Evolutionary conservation across 1,140 invertebrate species (phyloP).

Genomic region (Tachypleus tridentatus): DNA sequence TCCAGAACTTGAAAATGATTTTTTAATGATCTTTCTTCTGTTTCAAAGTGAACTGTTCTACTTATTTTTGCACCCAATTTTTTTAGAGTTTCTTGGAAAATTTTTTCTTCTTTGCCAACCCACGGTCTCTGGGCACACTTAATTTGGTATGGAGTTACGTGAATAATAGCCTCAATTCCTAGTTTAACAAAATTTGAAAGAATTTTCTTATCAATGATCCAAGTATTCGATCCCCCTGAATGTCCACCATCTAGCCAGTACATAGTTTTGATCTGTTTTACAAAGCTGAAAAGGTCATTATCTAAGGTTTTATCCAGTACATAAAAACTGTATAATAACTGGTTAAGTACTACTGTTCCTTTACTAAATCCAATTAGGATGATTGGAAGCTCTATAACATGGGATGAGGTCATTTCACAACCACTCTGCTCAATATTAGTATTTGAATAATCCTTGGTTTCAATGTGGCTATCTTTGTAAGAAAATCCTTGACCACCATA

Average conservation of each 20-base stretch:
- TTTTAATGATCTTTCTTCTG: slow-evolving; percentile 45
- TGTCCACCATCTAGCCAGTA: slow-evolving; percentile 83
- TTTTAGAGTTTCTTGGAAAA: slow-evolving; percentile 52
- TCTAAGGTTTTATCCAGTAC: slow-evolving; percentile 30
- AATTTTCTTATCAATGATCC: slow-evolving; percentile 59
- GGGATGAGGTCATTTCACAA: not conserved
- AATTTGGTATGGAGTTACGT: slow-evolving; percentile 72
- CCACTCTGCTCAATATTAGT: too few relatives aligned
- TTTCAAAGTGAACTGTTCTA: slow-evolving; percentile 51
- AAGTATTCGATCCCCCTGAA: slow-evolving; percentile 64
- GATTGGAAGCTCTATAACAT: slow-evolving; percentile 26
- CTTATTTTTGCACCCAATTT: slow-evolving; percentile 47
- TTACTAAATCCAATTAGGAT: slow-evolving; percentile 75
- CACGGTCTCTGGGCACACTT: slow-evolving; percentile 57
- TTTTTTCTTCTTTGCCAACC: slow-evolving; percentile 65
- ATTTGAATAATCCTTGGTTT: too few relatives aligned
- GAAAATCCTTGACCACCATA: too few relatives aligned
- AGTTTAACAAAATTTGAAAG: slow-evolving; percentile 54
- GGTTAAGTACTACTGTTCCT: slow-evolving; percentile 81
- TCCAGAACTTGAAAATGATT: slow-evolving; percentile 57
- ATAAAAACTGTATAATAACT: slow-evolving; percentile 65
- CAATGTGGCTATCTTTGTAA: too few relatives aligned
- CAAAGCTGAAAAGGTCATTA: slow-evolving; percentile 19
- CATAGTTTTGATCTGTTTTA: slow-evolving; percentile 43
- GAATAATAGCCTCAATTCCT: slow-evolving; percentile 53